Evolutionary conservation across 1,140 invertebrate species (phyloP), one percentile per base, ranked within the genome.

Genomic region (Patella vulgata): DNA sequence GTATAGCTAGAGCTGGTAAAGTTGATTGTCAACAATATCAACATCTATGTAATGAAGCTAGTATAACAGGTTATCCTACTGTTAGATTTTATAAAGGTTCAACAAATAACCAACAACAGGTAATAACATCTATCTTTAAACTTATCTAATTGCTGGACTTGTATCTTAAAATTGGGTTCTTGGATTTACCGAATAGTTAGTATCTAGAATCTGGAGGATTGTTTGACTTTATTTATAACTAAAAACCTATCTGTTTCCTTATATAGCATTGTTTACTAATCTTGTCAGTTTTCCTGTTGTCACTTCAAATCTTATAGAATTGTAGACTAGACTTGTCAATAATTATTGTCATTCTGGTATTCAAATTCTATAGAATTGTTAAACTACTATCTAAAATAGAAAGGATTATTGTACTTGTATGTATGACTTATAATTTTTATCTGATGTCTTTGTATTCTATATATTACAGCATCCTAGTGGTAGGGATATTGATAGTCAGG

Each of bases 1-100:
- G 84, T n/a, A 76, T 73, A 64, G 84, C 87, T 2, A 84, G 83
- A 54, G 80, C 85, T 39, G 88, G 85, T 11, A 88, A 87, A 80
- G 70, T 89, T 2, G 86, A 90, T 76, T 90, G 89, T 80, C 85
- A 89, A 31, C 53, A 72, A 23, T 80, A 85, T 59, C 68, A 68
- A 21, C 39, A 70, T 12, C 46, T 87, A 12, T 89, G 88, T 74
- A 63, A 75, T 3, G 63, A 83, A 55, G 86, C 85, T 25, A 84
- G 84, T 36, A 74, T 90, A 3, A 62, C 73, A 46, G 84, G 82
- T 8, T 89, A 89, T 77, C 89, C 89, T 1, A 86, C 87, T 12
- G 71, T 90, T 2, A 75, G 78, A 50, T 82, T 86, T 55, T 87
- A 87, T 70, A 52, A 56, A 28, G 84, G 84, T 19, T 31, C 63